Percentiles rank a stretch among this genome's conserved stretches.
These are phyloP conservation scores for Pteronotus mesoamericanus DNA, from an alignment of 2,797 vertebrate species.

Conservation along the genomic window DNA sequence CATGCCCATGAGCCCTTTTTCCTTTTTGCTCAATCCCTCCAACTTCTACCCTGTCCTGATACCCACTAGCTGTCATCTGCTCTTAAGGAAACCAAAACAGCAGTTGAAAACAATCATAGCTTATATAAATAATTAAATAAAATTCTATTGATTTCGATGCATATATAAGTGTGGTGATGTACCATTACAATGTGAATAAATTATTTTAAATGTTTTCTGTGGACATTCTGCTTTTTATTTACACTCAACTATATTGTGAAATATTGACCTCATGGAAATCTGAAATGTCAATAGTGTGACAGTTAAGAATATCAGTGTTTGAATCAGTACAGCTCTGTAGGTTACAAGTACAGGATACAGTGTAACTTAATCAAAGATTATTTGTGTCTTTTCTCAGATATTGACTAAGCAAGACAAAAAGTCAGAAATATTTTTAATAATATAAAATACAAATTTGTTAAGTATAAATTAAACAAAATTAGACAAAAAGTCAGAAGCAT, in stretches of 20 bases:
- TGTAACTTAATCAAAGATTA: conserved; percentile 35
- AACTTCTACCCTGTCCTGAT: too few relatives aligned
- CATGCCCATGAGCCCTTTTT: too few relatives aligned
- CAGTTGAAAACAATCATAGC: neutral
- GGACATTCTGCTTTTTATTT: conserved; percentile 45
- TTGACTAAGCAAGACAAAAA: conserved; percentile 5
- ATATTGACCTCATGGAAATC: neutral
- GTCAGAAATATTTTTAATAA: conserved; percentile 65
- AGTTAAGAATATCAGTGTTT: neutral
- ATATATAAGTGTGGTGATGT: neutral
- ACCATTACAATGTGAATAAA: neutral
- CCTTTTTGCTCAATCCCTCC: too few relatives aligned
- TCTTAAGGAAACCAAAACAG: neutral
- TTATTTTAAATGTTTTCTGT: conserved; percentile 11
- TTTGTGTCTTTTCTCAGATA: neutral
- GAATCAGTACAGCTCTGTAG: conserved; percentile 41
- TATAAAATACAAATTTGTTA: conserved; percentile 13
- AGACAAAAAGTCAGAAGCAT: too few relatives aligned
- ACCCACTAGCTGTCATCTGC: too few relatives aligned
- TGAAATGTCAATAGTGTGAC: conserved; percentile 7
- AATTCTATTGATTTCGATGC: neutral
- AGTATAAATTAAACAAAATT: too few relatives aligned
- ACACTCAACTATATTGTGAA: conserved; percentile 11
- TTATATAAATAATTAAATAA: conserved; percentile 37
- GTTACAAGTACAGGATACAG: neutral